Evolutionary conservation across 2,797 vertebrate species (phyloP).

Genomic region (Gymnodraco acuticeps): DNA sequence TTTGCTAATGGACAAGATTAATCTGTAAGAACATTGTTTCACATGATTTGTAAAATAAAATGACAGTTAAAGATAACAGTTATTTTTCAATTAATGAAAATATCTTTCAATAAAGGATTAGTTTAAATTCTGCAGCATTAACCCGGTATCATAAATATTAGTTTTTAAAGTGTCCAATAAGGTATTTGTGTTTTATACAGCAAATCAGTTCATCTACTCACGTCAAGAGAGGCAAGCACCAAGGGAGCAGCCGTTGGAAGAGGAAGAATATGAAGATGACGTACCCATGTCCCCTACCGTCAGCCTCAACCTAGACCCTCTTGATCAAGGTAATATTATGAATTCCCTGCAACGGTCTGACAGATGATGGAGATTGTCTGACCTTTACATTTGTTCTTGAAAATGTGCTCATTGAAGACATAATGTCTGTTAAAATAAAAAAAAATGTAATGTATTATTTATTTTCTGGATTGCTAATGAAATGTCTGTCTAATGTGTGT

Average conservation of each 20-base stretch:
- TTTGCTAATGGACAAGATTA: background rate
- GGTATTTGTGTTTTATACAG: slow-evolving; percentile 75
- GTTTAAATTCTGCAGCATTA: background rate
- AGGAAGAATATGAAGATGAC: slow-evolving; percentile 87
- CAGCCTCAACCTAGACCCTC: slow-evolving; percentile 83
- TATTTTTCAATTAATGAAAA: too few relatives aligned
- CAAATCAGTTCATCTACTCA: slow-evolving; percentile 98
- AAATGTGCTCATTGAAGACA: background rate
- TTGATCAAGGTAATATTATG: slow-evolving; percentile 90
- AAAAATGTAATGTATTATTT: slow-evolving; percentile 84
- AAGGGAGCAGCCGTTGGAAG: slow-evolving; percentile 89
- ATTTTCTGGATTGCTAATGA: slow-evolving; percentile 85
- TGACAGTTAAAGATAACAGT: background rate
- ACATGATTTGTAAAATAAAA: too few relatives aligned
- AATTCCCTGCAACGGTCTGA: background rate
- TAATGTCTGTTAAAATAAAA: background rate
- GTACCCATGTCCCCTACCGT: slow-evolving; percentile 76
- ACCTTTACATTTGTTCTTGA: background rate
- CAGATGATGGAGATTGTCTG: background rate
- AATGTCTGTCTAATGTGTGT: background rate
- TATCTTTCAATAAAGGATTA: background rate
- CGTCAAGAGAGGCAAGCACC: slow-evolving; percentile 87
- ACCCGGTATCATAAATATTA: background rate
- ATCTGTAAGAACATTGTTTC: background rate
- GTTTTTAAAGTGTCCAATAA: background rate